Conservation (phyloP, 2,797 vertebrate species). For the Florisuga fusca region DNA sequence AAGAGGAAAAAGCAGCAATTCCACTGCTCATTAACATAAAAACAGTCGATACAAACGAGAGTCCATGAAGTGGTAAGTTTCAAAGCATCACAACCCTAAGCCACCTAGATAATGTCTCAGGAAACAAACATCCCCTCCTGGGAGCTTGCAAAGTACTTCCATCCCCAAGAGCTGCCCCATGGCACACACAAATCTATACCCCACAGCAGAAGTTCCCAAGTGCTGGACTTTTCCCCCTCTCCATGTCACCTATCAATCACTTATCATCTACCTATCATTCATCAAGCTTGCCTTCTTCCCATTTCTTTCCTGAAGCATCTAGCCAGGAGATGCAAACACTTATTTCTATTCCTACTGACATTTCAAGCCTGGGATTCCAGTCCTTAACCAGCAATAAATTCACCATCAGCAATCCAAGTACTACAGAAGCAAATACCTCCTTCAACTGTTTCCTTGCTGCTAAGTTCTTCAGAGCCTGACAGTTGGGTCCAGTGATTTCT, state of each 20-base stretch:
- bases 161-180: not conserved
- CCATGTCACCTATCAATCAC: not conserved
- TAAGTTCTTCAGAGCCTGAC: not conserved
- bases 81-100: not conserved
- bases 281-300: not conserved
- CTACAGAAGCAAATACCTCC: not conserved
- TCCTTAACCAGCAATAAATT: not conserved
- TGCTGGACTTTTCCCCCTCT: not conserved
- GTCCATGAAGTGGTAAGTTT: not conserved
- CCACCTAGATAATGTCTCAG: not conserved
- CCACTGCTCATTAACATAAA: not conserved
- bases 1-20: not conserved
- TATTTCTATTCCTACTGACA: not conserved
- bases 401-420: not conserved
- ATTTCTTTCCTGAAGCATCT: not conserved
- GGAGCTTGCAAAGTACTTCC: not conserved
- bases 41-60: not conserved
- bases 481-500: not conserved
- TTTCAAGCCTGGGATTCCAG: not conserved
- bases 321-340: not conserved
- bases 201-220: not conserved
- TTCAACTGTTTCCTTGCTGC: not conserved
- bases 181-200: fast-evolving
- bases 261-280: too few relatives aligned
- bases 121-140: not conserved